Conservation (phyloP, 2,888 invertebrate genomes). For the Pyrocoelia pectoralis region DNA sequence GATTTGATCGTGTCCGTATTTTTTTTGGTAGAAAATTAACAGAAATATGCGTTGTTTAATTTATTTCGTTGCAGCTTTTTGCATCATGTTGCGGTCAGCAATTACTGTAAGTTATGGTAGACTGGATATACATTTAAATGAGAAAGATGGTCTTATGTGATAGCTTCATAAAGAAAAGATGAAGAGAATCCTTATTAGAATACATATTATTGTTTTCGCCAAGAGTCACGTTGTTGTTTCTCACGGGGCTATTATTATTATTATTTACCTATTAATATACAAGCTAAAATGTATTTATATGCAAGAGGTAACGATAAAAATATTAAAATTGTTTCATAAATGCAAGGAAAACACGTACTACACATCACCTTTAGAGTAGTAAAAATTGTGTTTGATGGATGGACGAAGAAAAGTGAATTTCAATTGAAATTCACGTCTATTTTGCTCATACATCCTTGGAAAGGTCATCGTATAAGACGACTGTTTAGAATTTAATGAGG, state of each 20-base stretch:
- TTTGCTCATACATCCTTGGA: too few species aligned
- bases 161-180: constrained; percentile 39
- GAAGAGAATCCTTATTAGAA: constrained; percentile 58
- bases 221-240: constrained; percentile 61
- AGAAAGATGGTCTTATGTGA: constrained; percentile 36
- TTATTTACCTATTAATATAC: constrained; percentile 35
- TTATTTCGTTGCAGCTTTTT: constrained; percentile 36
- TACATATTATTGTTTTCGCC: constrained; percentile 59
- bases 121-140: constrained; percentile 39
- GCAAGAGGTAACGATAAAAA: constrained; percentile 20
- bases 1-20: constrained; percentile 16
- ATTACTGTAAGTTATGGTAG: constrained; percentile 48
- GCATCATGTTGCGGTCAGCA: constrained; percentile 45
- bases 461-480: too few species aligned
- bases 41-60: constrained; percentile 33
- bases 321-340: constrained; percentile 26
- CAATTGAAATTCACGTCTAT: background rate
- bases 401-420: background rate
- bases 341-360: constrained; percentile 20
- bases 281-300: constrained; percentile 26
- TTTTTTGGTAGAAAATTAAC: constrained; percentile 20
- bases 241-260: constrained; percentile 55
- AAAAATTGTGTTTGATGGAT: background rate
- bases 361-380: too few species aligned
- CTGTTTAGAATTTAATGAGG: too few species aligned